These are phyloP conservation scores for Forficula auricularia DNA, from an alignment of 1,140 invertebrate species.

Conservation along the genomic window DNA sequence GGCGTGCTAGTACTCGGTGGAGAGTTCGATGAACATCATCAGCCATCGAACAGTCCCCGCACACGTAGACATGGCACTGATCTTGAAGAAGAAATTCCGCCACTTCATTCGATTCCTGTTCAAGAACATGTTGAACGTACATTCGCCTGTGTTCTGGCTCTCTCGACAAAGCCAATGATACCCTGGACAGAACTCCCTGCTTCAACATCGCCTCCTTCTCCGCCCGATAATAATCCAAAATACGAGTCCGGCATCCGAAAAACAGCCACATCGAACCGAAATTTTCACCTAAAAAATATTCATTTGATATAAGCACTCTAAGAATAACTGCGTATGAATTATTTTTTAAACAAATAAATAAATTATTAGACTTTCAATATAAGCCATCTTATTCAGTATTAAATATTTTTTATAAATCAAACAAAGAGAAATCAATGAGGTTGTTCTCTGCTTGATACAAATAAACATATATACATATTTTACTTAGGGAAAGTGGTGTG, in stretches of 20 bases:
- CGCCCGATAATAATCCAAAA: slow-evolving; percentile 70
- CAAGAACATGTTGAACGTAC: slow-evolving; percentile 82
- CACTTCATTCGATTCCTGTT: slow-evolving; percentile 54
- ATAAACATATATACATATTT: too few relatives aligned
- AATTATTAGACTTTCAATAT: not conserved
- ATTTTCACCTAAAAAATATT: slow-evolving; percentile 13
- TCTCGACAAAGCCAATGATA: slow-evolving; percentile 72
- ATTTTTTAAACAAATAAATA: not conserved
- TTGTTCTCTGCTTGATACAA: too few relatives aligned
- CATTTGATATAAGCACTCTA: not conserved
- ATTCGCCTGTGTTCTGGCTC: slow-evolving; percentile 60
- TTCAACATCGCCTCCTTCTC: slow-evolving; percentile 63
- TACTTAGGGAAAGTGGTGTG: too few relatives aligned
- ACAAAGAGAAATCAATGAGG: not conserved
- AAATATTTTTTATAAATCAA: not conserved
- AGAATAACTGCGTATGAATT: not conserved
- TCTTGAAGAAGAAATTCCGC: slow-evolving; percentile 58
- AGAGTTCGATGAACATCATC: slow-evolving; percentile 89
- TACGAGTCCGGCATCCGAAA: slow-evolving; percentile 71
- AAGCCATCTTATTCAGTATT: not conserved
- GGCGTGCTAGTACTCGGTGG: slow-evolving; percentile 16
- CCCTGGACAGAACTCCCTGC: slow-evolving; percentile 53
- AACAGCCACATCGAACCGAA: slow-evolving; percentile 69
- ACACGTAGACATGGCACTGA: slow-evolving; percentile 86
- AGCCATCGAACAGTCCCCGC: slow-evolving; percentile 96